Conservation (phyloP, 2,888 invertebrate genomes). For the Corythucha ciliata region DNA sequence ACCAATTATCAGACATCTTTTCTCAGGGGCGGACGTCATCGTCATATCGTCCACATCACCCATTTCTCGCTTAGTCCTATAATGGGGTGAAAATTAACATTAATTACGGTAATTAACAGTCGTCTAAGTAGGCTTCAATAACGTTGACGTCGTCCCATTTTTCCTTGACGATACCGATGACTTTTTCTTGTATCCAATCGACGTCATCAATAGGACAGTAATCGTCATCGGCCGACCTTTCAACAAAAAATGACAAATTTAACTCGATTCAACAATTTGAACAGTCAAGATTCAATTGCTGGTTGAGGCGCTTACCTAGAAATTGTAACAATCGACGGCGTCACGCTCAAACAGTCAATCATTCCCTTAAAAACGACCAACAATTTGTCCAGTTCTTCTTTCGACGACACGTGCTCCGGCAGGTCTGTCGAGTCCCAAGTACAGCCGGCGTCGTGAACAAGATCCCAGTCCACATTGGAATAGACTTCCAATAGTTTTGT, state of each 20-base stretch:
- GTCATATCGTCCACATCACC: too few relatives aligned
- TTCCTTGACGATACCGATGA: slow-evolving; percentile 50
- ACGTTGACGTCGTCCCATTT: slow-evolving; percentile 37
- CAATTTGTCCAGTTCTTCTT: slow-evolving; percentile 55
- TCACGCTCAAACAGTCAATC: slow-evolving; percentile 52
- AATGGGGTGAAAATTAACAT: too few relatives aligned
- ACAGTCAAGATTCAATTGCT: too few relatives aligned
- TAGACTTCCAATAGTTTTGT: slow-evolving; percentile 48
- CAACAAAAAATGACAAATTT: too few relatives aligned
- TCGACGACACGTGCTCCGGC: slow-evolving; percentile 70
- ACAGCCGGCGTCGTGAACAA: slow-evolving; percentile 77
- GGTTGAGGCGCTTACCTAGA: too few relatives aligned
- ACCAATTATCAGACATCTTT: too few relatives aligned
- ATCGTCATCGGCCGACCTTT: slow-evolving; percentile 77
- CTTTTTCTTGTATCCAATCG: slow-evolving; percentile 62
- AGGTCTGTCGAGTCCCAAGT: slow-evolving; percentile 77
- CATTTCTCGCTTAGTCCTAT: too few relatives aligned
- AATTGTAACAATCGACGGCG: slow-evolving; percentile 66
- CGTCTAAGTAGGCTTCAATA: slow-evolving; percentile 21
- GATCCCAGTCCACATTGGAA: slow-evolving; percentile 63
- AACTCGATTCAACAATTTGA: too few relatives aligned
- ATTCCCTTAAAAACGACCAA: slow-evolving; percentile 50
- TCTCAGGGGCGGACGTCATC: too few relatives aligned
- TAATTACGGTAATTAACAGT: neutral
- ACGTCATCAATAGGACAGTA: slow-evolving; percentile 81